Base-by-base conservation (phyloP, 2,113 vertebrate species). In the Chaetura pelagica region DNA sequence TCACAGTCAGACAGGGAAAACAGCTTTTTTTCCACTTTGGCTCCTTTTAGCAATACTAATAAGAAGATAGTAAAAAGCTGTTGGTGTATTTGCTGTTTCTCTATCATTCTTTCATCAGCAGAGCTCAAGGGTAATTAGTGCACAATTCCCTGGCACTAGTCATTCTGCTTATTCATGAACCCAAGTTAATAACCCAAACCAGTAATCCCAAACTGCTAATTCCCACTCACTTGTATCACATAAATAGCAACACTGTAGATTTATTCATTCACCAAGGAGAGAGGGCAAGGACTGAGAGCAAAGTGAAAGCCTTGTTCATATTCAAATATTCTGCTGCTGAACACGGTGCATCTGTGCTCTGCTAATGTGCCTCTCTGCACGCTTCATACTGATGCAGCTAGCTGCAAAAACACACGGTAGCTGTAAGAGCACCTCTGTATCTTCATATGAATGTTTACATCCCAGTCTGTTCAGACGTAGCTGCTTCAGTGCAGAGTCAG, bases 161-260 rank as follows among this genome's bases (percentile, higher is more conserved):
- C 34, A 55, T 40, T 88, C 72, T 89, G 76, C n/a, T 90, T 92
- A 77, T 44, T 94, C 69, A 84, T 72, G 62, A 92, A 51, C 19
- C 29, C 30, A 49, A 87, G 57, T 87, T 81, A 95, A 87, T 84
- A 96, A 83, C 12, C 6, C 54, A 77, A 90, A 85, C 30, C 32
- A 81, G 61, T 75, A 84, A 87, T 91, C 58, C 46, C 63, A 76
- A 74, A 76, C 48, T 62, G 76, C 64, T 51, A 86, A 82, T 94
- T 95, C 57, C 32, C 76, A 85, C 48, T 20, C 48, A 52, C 40
- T 84, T 51, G 32, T 49, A 64, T 44, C 69, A 62, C 59, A 76
- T 40, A 90, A 83, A 87, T 63, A 91, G 49, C 54, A 82, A 75
- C 0, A 1, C 52, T 44, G 44, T 22, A 71, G 55, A 90, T 89